A percentile compares a stretch with the other conserved stretches of the same genome.
Conservation (phyloP, 2,113 vertebrate genomes). For the Prionailurus viverrinus region DNA sequence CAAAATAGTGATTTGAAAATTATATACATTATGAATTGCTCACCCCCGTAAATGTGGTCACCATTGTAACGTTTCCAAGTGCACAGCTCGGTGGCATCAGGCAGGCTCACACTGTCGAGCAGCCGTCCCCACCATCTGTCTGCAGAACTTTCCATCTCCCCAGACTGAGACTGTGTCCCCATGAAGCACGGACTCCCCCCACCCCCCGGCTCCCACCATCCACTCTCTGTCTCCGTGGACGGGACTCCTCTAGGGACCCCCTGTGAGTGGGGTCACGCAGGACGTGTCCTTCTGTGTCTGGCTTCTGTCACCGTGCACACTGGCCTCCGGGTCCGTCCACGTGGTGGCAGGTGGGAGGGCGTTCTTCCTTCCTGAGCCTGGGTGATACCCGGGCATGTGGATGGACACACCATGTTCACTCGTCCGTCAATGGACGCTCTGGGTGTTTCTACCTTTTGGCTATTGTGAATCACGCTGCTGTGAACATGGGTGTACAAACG, state of each 20-base stretch:
- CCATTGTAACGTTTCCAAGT: neutral
- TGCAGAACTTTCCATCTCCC: neutral
- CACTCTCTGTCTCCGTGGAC: neutral
- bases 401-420: neutral
- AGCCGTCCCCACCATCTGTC: accelerated
- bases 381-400: too few relatives aligned
- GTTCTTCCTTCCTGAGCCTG: neutral
- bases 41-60: neutral
- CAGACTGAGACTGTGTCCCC: neutral
- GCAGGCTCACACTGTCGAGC: neutral
- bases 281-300: neutral
- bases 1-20: neutral
- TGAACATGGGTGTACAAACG: neutral
- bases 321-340: neutral
- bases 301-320: neutral
- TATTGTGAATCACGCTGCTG: neutral
- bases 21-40: neutral
- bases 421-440: neutral
- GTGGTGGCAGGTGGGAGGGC: neutral
- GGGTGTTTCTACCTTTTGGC: neutral
- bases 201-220: neutral
- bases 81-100: neutral
- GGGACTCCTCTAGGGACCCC: neutral
- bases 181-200: neutral
- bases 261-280: neutral